These are phyloP conservation scores for Cataglyphis livida DNA, from an alignment of 2,888 invertebrate species.

Conservation along the genomic window DNA sequence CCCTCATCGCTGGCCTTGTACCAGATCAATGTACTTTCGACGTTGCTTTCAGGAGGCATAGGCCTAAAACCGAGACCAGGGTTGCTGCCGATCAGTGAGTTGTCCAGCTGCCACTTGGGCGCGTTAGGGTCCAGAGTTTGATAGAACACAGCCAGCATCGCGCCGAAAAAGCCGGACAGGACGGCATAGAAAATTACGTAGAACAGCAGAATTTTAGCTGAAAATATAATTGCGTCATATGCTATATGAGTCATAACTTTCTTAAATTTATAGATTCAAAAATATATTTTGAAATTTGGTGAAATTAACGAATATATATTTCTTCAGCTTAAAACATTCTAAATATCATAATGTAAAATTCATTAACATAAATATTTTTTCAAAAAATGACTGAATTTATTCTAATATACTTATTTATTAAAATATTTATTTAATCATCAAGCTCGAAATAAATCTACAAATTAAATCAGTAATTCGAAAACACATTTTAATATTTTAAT, in stretches of 20 bases:
- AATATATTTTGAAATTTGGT: not conserved
- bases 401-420: not conserved
- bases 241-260: not conserved
- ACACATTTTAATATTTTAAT: not conserved
- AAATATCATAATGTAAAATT: not conserved
- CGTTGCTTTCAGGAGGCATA: slow-evolving; percentile 96
- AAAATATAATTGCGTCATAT: slow-evolving; percentile 74
- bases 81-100: slow-evolving; percentile 96
- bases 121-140: slow-evolving; percentile 94
- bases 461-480: not conserved
- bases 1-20: slow-evolving; percentile 93
- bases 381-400: not conserved
- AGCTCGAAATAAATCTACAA: not conserved
- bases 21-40: slow-evolving; percentile 98
- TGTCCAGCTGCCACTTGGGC: slow-evolving; percentile 96
- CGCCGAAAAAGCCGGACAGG: slow-evolving; percentile 97
- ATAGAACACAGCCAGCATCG: slow-evolving; percentile 97
- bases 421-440: not conserved
- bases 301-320: not conserved
- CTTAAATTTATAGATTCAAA: not conserved
- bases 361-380: not conserved
- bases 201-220: slow-evolving; percentile 98
- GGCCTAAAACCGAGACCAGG: slow-evolving; percentile 99
- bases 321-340: not conserved
- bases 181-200: slow-evolving; percentile 98